Base-by-base conservation (phyloP, 1,140 invertebrate genomes). In the Papilio polyxenes region DNA sequence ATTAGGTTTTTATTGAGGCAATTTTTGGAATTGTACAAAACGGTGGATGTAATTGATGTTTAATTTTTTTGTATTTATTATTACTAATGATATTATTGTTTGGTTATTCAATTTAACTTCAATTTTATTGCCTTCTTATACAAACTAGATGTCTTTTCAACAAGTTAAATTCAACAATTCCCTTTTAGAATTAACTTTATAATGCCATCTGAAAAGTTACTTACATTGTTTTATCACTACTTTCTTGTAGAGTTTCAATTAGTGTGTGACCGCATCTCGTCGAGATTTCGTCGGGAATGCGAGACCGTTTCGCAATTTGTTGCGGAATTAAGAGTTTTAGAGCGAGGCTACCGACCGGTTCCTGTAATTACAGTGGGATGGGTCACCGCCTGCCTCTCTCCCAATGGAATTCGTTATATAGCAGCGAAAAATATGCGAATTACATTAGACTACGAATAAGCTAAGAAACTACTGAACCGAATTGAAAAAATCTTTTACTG, bases 311-410 rank as follows among this genome's bases (percentile, higher is more conserved):
- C 48, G 75, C 44, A 77, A 77, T 77, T 53, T 51, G 75, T 77
- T 77, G 48, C 49, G 20, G 48, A 51, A 53, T 53, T 77, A 51
- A 77, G 75, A 77, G 75, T 77, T 77, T 77, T 56, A 77, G 75
- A 77, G 75, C 75, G 44, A 51, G 15, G 75, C 75, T 49, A 75
- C 75, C 75, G 75, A 75, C 44, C 75, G 75, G 44, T 77, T 77
- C 75, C 48, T 51, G 75, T 77, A 77, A 77, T 77, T 77, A 77
- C 75, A 9, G 49, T 75, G 74, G 74, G 74, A 44, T 20, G 74
- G 74, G 44, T 75, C 20, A 4, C 62, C 65, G 65, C 65, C 65
- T 72, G 65, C 65, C 31, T 72, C 23, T 37, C 23, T 72, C 31
- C 65, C 31, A 23, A 72, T 72, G 62, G 62, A 65, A 65, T 72